A percentile compares a stretch with the other conserved stretches of the same genome.
phyloP scores from a whole-genome alignment of 2,888 invertebrate species.

The Nemotelus nigrinus region DNA sequence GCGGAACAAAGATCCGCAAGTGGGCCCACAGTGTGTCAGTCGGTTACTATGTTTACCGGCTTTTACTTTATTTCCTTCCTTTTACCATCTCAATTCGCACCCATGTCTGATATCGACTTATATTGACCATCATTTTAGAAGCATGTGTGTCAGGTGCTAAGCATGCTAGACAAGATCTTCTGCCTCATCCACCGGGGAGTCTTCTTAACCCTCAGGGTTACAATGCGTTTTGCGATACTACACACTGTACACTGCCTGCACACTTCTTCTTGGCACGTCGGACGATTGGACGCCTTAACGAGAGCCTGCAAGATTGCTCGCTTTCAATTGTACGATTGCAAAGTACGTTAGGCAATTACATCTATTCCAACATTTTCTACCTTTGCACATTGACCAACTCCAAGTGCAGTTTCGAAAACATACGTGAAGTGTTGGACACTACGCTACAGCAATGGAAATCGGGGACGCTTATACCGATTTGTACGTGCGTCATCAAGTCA shows the following conservation, averaged over 20 bases:
- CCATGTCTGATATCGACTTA: slow-evolving; percentile 2
- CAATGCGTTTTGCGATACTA: too few relatives aligned
- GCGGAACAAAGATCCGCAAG: slow-evolving; percentile 46
- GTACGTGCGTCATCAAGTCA: background rate
- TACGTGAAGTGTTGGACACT: background rate
- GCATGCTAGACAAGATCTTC: background rate
- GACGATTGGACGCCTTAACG: background rate
- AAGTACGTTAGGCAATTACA: background rate
- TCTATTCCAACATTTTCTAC: background rate
- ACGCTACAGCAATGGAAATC: slow-evolving; percentile 31
- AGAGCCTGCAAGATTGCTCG: background rate
- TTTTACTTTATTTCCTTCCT: slow-evolving; percentile 46
- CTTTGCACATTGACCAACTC: too few relatives aligned
- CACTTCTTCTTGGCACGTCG: background rate
- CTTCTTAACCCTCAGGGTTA: slow-evolving; percentile 6
- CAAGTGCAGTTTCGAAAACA: too few relatives aligned
- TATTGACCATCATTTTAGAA: slow-evolving; percentile 33
- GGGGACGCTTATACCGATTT: slow-evolving; percentile 30
- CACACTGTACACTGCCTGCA: too few relatives aligned
- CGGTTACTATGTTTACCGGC: slow-evolving; percentile 47
- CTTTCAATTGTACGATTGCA: slow-evolving; percentile 26
- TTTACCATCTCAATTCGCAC: slow-evolving; percentile 45
- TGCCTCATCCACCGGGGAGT: background rate
- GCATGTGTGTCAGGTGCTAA: slow-evolving; percentile 3
- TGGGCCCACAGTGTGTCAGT: slow-evolving; percentile 49